Conservation (phyloP, 1,140 invertebrate genomes). For the Palaemon carinicauda region DNA sequence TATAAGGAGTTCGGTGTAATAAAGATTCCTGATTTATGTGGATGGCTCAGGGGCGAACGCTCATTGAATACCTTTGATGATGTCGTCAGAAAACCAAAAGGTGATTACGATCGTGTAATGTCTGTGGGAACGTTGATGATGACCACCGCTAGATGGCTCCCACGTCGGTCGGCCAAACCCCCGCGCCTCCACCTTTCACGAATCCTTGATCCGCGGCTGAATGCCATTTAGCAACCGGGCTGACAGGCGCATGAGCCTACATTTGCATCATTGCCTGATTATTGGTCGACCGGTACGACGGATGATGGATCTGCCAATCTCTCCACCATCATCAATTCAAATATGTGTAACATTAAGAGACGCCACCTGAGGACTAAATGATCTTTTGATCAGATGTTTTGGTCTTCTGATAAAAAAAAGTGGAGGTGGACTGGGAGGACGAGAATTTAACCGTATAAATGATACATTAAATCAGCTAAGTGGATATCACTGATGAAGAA, state of each 20-base stretch:
- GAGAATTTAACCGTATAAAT: too few species aligned
- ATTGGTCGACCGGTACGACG: constrained; percentile 21
- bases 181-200: not conserved
- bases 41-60: constrained; percentile 36
- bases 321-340: constrained; percentile 31
- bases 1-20: not conserved
- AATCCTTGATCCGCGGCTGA: too few species aligned
- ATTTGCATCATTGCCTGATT: constrained; percentile 48
- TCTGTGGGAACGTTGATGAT: not conserved
- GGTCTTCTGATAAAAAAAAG: too few species aligned
- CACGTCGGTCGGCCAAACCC: not conserved
- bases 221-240: too few species aligned
- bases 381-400: too few species aligned
- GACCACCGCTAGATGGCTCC: not conserved
- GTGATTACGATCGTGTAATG: not conserved
- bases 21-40: constrained; percentile 53
- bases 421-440: too few species aligned
- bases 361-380: not conserved
- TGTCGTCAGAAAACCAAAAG: constrained; percentile 19
- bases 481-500: too few species aligned
- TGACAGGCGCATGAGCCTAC: not conserved
- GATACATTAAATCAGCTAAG: too few species aligned
- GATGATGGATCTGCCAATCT: constrained; percentile 40
- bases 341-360: constrained; percentile 15
- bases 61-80: constrained; percentile 52